phyloP scores from a whole-genome alignment of 1,140 invertebrate genomes.

The Hylaeus volcanicus region DNA sequence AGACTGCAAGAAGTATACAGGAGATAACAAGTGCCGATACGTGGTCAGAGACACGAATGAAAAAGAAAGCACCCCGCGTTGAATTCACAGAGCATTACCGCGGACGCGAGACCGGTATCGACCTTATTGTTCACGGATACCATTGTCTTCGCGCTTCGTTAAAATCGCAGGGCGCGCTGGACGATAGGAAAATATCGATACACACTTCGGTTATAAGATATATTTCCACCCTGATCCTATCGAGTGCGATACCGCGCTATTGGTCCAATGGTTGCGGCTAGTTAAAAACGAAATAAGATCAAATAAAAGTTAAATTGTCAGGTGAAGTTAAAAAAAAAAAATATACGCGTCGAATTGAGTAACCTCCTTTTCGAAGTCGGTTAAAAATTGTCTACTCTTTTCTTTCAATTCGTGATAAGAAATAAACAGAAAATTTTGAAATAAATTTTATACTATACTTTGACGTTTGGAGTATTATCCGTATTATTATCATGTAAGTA shows the following conservation, averaged over 20 bases:
- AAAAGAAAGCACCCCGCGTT: not conserved
- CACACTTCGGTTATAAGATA: not conserved
- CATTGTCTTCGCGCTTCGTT: constrained; percentile 43
- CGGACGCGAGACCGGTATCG: constrained; percentile 34
- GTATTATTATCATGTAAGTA: too few species aligned
- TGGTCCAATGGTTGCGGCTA: too few species aligned
- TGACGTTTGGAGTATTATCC: too few species aligned
- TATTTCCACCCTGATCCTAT: too few species aligned
- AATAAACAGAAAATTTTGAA: too few species aligned
- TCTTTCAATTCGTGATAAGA: too few species aligned
- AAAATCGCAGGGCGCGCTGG: not conserved
- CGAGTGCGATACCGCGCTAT: too few species aligned
- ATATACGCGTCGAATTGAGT: too few species aligned
- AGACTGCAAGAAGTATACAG: constrained; percentile 25
- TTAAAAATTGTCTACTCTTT: not conserved
- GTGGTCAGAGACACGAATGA: constrained; percentile 17
- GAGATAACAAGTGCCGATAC: constrained; percentile 43
- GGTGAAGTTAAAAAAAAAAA: not conserved
- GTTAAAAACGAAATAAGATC: too few species aligned
- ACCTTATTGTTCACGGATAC: constrained; percentile 39
- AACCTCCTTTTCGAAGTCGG: too few species aligned
- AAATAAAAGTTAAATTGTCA: not conserved
- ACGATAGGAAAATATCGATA: not conserved
- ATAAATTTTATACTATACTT: too few species aligned
- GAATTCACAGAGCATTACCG: constrained; percentile 20